Conservation (phyloP, 2,113 vertebrate species). For the Toxotes chatareus region DNA sequence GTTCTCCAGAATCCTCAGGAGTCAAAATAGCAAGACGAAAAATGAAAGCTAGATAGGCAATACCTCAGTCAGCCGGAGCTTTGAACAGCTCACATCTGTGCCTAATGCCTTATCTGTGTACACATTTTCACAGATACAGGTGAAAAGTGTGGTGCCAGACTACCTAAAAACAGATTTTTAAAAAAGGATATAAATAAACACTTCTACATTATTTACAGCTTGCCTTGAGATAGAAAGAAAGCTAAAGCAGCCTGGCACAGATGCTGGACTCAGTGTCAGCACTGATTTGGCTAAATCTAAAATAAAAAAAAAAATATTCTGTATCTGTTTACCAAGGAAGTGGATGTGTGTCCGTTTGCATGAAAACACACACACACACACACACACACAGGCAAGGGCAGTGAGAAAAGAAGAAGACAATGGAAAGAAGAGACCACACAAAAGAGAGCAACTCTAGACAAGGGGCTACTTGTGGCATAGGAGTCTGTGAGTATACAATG, state of each 20-base stretch:
- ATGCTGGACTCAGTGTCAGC: constrained; percentile 20
- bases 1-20: constrained; percentile 29
- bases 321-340: constrained; percentile 3
- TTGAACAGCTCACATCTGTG: constrained; percentile 5
- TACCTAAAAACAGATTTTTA: constrained; percentile 24
- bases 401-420: constrained; percentile 1
- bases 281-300: constrained; percentile 39
- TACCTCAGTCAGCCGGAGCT: constrained; percentile 15
- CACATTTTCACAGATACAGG: constrained; percentile 15
- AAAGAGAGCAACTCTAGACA: constrained; percentile 18
- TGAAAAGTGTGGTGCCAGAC: constrained; percentile 13
- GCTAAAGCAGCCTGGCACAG: constrained; percentile 2
- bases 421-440: background rate
- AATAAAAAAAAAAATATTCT: constrained; percentile 1
- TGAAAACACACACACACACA: background rate
- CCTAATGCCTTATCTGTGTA: constrained; percentile 32
- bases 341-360: background rate
- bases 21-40: constrained; percentile 29
- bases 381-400: background rate
- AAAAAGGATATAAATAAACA: constrained; percentile 34
- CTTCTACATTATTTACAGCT: constrained; percentile 47
- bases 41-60: constrained; percentile 13
- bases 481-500: constrained; percentile 17
- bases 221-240: constrained; percentile 14
- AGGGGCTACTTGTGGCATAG: constrained; percentile 14